phyloP scores from a whole-genome alignment of 1,140 invertebrate species.

The Parasteatoda tepidariorum region DNA sequence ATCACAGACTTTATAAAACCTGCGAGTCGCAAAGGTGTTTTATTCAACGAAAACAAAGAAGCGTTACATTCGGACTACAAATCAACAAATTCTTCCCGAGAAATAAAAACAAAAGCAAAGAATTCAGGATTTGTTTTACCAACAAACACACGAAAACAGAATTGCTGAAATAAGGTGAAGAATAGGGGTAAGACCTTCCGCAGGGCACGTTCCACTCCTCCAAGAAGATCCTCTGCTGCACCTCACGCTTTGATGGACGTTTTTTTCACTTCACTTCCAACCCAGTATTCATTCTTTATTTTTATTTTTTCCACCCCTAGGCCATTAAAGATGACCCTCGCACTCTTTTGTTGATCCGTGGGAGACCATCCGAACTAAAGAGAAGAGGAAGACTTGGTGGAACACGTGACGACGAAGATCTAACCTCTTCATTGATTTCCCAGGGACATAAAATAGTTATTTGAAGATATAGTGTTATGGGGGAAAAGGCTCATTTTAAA shows the following conservation, averaged over 20 bases:
- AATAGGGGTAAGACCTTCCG: conserved; percentile 9
- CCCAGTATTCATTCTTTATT: neutral
- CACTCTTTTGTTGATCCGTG: conserved; percentile 11
- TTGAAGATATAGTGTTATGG: no score
- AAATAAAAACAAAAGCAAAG: neutral
- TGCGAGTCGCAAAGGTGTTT: no score
- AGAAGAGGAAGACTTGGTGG: no score
- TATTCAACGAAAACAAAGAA: no score
- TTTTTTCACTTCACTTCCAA: neutral
- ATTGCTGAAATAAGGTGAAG: conserved; percentile 10
- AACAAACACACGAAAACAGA: conserved; percentile 20
- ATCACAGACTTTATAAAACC: no score
- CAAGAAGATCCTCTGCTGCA: neutral
- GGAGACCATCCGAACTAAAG: no score
- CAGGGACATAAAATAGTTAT: no score
- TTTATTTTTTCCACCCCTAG: neutral
- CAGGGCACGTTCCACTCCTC: conserved; percentile 12
- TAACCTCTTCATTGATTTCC: no score
- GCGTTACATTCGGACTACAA: no score
- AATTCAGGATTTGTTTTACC: conserved; percentile 35
- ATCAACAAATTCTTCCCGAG: neutral
- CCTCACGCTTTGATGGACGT: neutral
- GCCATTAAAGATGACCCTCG: conserved; percentile 42
- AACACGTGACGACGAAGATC: no score
- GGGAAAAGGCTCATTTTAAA: no score